A percentile compares a stretch with the other conserved stretches of the same genome.
phyloP scores from a whole-genome alignment of 2,888 invertebrate species.

The Horisme vitalbata region DNA sequence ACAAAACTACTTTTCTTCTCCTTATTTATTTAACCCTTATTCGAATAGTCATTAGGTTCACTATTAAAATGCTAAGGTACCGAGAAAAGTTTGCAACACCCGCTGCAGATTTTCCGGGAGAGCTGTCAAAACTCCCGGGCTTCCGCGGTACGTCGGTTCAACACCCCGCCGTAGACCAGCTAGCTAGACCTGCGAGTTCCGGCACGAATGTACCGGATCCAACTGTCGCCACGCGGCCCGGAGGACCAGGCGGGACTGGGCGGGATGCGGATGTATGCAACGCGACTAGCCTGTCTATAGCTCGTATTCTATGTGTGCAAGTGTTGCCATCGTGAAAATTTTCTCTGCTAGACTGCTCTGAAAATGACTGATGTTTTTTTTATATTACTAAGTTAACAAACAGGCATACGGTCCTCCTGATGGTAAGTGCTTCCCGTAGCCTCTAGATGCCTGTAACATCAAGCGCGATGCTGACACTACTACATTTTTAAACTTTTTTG shows the following conservation, averaged over 20 bases:
- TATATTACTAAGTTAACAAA: no score
- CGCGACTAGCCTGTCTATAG: constrained; percentile 28
- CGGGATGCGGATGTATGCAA: constrained; percentile 42
- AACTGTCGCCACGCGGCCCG: constrained; percentile 35
- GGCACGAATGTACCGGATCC: constrained; percentile 18
- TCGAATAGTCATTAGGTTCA: constrained; percentile 32
- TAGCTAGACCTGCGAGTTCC: constrained; percentile 49
- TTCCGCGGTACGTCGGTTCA: constrained; percentile 64
- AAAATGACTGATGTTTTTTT: no score
- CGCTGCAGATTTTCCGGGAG: constrained; percentile 70
- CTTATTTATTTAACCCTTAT: constrained; percentile 27
- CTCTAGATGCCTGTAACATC: no score
- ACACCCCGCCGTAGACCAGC: constrained; percentile 51
- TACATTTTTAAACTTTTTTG: no score
- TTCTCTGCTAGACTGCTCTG: no score
- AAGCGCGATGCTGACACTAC: no score
- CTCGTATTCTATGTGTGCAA: constrained; percentile 54
- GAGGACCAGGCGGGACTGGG: constrained; percentile 42
- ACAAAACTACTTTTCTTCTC: no score
- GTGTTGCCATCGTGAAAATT: constrained; percentile 7
- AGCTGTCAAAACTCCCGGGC: constrained; percentile 67
- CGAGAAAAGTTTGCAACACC: constrained; percentile 43
- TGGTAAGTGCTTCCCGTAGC: no score
- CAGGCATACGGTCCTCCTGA: no score
- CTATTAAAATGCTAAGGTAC: constrained; percentile 32